A percentile compares a stretch with the other conserved stretches of the same genome.
Conservation (phyloP, 2,888 invertebrate species). For the Didymodactylos carnosus region DNA sequence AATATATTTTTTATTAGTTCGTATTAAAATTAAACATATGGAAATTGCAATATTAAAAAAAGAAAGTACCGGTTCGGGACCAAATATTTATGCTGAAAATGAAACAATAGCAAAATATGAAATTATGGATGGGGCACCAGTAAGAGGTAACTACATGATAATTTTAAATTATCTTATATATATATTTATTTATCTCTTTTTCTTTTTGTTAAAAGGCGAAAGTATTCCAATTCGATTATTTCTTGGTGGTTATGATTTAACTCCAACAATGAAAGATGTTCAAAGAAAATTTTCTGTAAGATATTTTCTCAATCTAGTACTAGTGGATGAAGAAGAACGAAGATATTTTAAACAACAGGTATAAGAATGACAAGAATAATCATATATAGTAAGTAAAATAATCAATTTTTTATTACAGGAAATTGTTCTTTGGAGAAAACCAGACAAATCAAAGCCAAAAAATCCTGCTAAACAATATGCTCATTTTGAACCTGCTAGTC, state of each 20-base stretch:
- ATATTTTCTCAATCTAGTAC: slow-evolving; percentile 87
- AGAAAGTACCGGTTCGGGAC: slow-evolving; percentile 75
- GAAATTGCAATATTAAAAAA: slow-evolving; percentile 96
- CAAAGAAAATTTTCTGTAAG: slow-evolving; percentile 97
- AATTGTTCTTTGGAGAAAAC: slow-evolving; percentile 90
- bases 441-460: slow-evolving; percentile 43
- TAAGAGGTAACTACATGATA: slow-evolving; percentile 42
- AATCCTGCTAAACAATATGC: neutral
- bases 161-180: slow-evolving; percentile 31
- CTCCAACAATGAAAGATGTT: slow-evolving; percentile 96
- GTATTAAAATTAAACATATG: slow-evolving; percentile 99
- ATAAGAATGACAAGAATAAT: too few species aligned
- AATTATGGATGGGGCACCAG: slow-evolving; percentile 99
- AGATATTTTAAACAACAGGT: slow-evolving; percentile 91
- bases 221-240: slow-evolving; percentile 97
- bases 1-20: slow-evolving; percentile 92
- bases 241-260: slow-evolving; percentile 87
- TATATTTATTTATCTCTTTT: neutral
- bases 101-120: slow-evolving; percentile 98
- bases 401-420: slow-evolving; percentile 51
- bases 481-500: neutral
- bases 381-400: too few species aligned
- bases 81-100: slow-evolving; percentile 82
- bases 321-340: slow-evolving; percentile 96
- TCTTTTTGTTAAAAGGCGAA: too few species aligned